These are phyloP conservation scores for Cryptus armator DNA, from an alignment of 2,888 invertebrate genomes.

Conservation along the genomic window DNA sequence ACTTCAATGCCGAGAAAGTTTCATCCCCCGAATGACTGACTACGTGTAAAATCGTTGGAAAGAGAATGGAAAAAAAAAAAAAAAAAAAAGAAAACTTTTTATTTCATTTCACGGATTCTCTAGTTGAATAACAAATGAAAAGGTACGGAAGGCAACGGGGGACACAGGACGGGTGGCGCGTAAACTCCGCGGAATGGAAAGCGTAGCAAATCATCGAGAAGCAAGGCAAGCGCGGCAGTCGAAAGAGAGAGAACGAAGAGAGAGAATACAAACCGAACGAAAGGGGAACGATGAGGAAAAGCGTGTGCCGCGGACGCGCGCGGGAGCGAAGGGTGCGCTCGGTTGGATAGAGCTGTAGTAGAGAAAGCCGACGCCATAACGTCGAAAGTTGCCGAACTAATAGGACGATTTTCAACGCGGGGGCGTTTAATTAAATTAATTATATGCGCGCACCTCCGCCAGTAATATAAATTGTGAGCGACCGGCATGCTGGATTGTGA, in stretches of 20 bases:
- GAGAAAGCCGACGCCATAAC: slow-evolving; percentile 63
- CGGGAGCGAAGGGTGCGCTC: slow-evolving; percentile 41
- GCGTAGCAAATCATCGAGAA: slow-evolving; percentile 31
- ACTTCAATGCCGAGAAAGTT: not conserved
- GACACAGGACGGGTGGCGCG: not conserved
- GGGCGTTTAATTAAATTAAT: slow-evolving; percentile 85
- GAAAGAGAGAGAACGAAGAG: slow-evolving; percentile 14
- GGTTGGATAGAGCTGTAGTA: slow-evolving; percentile 48
- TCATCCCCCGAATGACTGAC: not conserved
- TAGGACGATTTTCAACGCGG: slow-evolving; percentile 82
- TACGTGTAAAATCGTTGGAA: not conserved
- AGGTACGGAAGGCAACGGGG: slow-evolving; percentile 1
- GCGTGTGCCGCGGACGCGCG: slow-evolving; percentile 23
- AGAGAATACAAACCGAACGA: slow-evolving; percentile 40
- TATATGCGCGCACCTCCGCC: slow-evolving; percentile 83
- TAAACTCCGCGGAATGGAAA: slow-evolving; percentile 4
- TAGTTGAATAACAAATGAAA: slow-evolving; percentile 45
- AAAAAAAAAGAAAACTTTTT: slow-evolving; percentile 21
- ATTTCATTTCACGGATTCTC: slow-evolving; percentile 36
- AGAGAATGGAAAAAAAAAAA: no score
- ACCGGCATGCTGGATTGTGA: slow-evolving; percentile 68
- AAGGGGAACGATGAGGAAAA: slow-evolving; percentile 35
- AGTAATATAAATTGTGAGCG: slow-evolving; percentile 84
- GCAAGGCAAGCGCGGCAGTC: not conserved
- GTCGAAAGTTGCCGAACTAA: slow-evolving; percentile 81